Percentiles rank a stretch among this genome's conserved stretches.
Conservation (phyloP, 2,113 vertebrate species). For the Sclerurus mexicanus region DNA sequence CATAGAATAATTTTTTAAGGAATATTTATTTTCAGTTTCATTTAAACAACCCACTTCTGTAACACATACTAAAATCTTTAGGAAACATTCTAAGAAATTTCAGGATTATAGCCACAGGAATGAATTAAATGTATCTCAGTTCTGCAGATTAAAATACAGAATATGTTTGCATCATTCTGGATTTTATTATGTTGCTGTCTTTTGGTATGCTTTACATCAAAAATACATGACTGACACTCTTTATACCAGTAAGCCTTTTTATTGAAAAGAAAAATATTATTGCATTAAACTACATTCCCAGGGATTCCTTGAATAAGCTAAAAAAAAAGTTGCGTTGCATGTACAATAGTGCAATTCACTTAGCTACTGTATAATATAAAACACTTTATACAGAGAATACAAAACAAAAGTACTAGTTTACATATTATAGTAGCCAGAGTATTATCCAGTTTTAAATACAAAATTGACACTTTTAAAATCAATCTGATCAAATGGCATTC, state of each 20-base stretch:
- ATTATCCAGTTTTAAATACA: conserved; percentile 59
- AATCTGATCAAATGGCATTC: conserved; percentile 32
- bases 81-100: conserved; percentile 73
- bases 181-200: conserved; percentile 50
- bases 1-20: conserved; percentile 55
- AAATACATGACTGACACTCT: conserved; percentile 68
- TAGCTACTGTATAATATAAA: conserved; percentile 77
- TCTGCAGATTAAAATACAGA: conserved; percentile 74
- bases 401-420: conserved; percentile 72
- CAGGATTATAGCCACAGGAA: conserved; percentile 68
- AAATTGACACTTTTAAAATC: conserved; percentile 60
- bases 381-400: conserved; percentile 73
- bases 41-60: conserved; percentile 68
- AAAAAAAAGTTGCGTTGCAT: conserved; percentile 72
- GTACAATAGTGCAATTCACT: conserved; percentile 81
- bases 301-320: conserved; percentile 73
- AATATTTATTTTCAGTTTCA: conserved; percentile 75
- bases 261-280: conserved; percentile 81
- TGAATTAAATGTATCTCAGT: conserved; percentile 65
- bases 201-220: conserved; percentile 69
- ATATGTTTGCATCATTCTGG: conserved; percentile 49
- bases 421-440: conserved; percentile 62
- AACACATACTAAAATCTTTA: conserved; percentile 71
- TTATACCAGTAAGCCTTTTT: conserved; percentile 70
- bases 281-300: conserved; percentile 82